Percentiles rank a stretch among this genome's conserved stretches.
Evolutionary conservation across 2,113 vertebrate genomes (phyloP).

Genomic region (Ammodytes marinus): DNA sequence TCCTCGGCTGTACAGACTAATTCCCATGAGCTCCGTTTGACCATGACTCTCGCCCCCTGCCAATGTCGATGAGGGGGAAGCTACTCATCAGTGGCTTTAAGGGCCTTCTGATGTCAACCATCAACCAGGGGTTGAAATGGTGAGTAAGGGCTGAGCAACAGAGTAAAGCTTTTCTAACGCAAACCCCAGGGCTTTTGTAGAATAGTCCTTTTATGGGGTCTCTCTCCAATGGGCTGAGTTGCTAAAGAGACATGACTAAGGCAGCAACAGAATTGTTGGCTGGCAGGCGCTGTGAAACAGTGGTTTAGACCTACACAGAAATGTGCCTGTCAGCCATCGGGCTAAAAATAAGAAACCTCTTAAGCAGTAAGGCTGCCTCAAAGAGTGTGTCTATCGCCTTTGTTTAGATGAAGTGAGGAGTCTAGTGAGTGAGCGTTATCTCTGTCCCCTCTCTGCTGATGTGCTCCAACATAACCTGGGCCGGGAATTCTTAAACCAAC

Average conservation of each 20-base stretch:
- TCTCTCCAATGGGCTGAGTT: constrained; percentile 50
- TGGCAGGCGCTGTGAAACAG: constrained; percentile 39
- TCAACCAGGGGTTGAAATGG: constrained; percentile 63
- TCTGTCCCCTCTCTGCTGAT: constrained; percentile 40
- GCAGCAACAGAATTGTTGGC: constrained; percentile 62
- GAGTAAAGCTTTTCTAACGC: constrained; percentile 48
- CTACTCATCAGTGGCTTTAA: constrained; percentile 68
- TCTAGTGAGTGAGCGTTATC: constrained; percentile 61
- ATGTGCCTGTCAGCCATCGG: constrained; percentile 59
- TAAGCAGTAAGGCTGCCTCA: constrained; percentile 51
- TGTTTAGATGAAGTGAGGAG: constrained; percentile 62
- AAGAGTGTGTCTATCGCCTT: constrained; percentile 57
- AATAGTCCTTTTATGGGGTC: constrained; percentile 78
- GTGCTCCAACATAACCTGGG: constrained; percentile 60
- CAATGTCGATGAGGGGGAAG: constrained; percentile 60
- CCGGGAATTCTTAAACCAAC: constrained; percentile 69
- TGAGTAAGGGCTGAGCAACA: constrained; percentile 80
- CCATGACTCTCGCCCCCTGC: constrained; percentile 45
- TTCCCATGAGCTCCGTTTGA: constrained; percentile 36
- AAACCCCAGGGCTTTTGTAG: constrained; percentile 63
- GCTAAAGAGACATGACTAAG: constrained; percentile 66
- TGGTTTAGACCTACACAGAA: constrained; percentile 60
- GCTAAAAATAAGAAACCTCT: constrained; percentile 78
- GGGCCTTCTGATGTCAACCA: constrained; percentile 52
- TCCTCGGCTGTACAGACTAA: constrained; percentile 38